Evolutionary conservation across 2,888 invertebrate genomes (phyloP).

Genomic region (Himalopsyche kuldschensis): DNA sequence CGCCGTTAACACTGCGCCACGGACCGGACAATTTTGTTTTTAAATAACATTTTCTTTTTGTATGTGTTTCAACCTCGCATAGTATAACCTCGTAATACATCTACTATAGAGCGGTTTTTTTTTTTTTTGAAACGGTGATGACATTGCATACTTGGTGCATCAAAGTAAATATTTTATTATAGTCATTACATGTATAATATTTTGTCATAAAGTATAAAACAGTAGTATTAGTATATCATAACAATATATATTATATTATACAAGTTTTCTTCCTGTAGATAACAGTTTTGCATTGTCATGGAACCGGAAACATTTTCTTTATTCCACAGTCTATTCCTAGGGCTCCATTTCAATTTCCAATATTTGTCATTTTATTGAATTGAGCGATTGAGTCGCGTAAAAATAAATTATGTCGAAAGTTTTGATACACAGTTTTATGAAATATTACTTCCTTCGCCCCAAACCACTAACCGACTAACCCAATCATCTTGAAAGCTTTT

Average conservation of each 20-base stretch:
- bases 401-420: neutral
- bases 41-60: too few species aligned
- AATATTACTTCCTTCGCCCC: conserved; percentile 22
- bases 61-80: too few species aligned
- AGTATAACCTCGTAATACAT: too few species aligned
- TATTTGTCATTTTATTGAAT: neutral
- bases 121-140: too few species aligned
- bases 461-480: conserved; percentile 9
- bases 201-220: too few species aligned
- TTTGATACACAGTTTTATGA: conserved; percentile 12
- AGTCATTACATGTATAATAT: too few species aligned
- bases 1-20: too few species aligned
- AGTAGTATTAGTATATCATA: too few species aligned
- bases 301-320: neutral
- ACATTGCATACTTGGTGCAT: too few species aligned
- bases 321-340: neutral
- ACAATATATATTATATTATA: neutral
- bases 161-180: too few species aligned
- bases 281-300: neutral
- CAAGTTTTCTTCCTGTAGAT: neutral
- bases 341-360: neutral
- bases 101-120: too few species aligned
- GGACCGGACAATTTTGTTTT: too few species aligned
- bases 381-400: neutral
- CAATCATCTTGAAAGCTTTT: conserved; percentile 34